phyloP scores from a whole-genome alignment of 2,797 vertebrate genomes.

The Nyctibius grandis region DNA sequence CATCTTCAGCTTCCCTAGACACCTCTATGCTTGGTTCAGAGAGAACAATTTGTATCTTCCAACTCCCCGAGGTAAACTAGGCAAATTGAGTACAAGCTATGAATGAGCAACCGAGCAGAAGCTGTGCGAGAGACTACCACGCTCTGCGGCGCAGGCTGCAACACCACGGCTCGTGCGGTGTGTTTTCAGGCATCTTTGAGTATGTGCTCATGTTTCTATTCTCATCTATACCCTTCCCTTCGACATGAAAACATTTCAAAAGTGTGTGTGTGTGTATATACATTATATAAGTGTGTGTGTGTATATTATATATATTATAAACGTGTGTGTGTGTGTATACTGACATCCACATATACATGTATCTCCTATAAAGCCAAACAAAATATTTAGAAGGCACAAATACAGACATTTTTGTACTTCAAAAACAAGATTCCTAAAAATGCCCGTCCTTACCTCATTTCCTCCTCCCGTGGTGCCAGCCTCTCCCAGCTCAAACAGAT shows the following conservation, averaged over 20 bases:
- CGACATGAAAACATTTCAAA: background rate
- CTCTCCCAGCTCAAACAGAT: background rate
- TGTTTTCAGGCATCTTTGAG: background rate
- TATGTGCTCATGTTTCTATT: accelerated
- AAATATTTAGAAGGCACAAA: background rate
- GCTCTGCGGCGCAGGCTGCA: accelerated
- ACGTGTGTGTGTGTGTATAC: no score
- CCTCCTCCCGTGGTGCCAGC: background rate
- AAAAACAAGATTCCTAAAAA: background rate
- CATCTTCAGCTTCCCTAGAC: background rate
- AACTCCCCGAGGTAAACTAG: background rate
- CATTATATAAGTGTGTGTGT: no score
- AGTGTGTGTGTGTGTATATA: background rate
- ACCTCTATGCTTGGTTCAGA: background rate
- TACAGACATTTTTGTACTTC: background rate
- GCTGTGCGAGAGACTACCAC: background rate
- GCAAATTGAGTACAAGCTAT: background rate
- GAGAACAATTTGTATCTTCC: background rate
- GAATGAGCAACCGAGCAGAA: background rate
- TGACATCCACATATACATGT: background rate
- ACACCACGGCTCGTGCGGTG: accelerated
- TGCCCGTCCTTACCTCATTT: background rate
- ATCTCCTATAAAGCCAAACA: background rate
- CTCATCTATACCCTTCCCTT: background rate
- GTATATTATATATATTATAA: no score